These are phyloP conservation scores for Arrhamphus sclerolepis DNA, from an alignment of 2,797 vertebrate species.

Conservation along the genomic window DNA sequence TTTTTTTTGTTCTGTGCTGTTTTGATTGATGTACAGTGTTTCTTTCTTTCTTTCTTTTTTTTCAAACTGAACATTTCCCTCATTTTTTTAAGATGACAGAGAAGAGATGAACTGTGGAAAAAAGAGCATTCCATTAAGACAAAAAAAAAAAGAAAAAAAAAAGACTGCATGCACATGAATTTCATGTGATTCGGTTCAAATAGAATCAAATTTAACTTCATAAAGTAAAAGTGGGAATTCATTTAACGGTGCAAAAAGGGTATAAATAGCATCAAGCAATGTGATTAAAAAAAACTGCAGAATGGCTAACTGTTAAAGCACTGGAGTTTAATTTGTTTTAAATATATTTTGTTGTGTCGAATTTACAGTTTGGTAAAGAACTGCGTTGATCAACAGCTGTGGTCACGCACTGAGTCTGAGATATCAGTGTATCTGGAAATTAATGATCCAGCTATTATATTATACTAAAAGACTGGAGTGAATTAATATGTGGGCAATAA, in stretches of 20 bases:
- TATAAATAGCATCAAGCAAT: background rate
- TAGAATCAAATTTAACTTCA: background rate
- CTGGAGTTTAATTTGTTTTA: too few relatives aligned
- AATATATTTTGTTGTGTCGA: too few relatives aligned
- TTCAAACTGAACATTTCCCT: background rate
- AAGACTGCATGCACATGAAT: background rate
- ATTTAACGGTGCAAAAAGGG: background rate
- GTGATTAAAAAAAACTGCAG: background rate
- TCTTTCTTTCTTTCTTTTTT: background rate
- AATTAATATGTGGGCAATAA: background rate
- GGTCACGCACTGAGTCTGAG: too few relatives aligned
- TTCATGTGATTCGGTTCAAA: constrained; percentile 7
- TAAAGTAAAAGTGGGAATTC: background rate
- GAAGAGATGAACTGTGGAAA: background rate
- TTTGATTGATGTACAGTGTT: background rate
- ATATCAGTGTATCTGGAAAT: too few relatives aligned
- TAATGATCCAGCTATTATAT: too few relatives aligned
- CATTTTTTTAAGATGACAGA: fast-evolving
- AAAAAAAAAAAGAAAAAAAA: background rate
- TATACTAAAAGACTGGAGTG: background rate
- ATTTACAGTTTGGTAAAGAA: too few relatives aligned
- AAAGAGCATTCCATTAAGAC: background rate
- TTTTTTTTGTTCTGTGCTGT: background rate
- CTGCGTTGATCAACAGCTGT: too few relatives aligned
- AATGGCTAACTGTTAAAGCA: background rate